phyloP scores from a whole-genome alignment of 2,797 vertebrate species.

The Hippocampus kuda region DNA sequence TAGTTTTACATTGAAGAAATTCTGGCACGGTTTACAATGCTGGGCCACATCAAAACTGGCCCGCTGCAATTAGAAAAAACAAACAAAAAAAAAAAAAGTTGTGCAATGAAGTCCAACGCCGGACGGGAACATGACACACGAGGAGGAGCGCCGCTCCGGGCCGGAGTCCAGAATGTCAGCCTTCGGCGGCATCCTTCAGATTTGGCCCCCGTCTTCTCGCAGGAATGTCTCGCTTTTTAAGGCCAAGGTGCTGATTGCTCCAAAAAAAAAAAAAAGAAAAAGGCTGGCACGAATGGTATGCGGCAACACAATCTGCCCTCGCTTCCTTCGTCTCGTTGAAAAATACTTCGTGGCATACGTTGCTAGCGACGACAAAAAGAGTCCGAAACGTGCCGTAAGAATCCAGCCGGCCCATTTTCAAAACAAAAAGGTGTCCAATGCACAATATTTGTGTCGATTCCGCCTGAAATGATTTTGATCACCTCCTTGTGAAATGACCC shows the following conservation, averaged over 20 bases:
- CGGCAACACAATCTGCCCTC: conserved; percentile 27
- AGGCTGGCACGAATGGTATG: conserved; percentile 45
- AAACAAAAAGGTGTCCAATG: not conserved
- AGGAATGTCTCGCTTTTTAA: conserved; percentile 29
- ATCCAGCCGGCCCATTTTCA: not conserved
- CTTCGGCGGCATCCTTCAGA: conserved; percentile 29
- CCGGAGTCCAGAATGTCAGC: conserved; percentile 31
- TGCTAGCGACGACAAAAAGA: too few relatives aligned
- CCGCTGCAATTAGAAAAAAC: too few relatives aligned
- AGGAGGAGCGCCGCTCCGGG: conserved; percentile 23
- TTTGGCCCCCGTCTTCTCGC: conserved; percentile 35
- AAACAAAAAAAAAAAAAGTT: not conserved
- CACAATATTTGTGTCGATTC: not conserved
- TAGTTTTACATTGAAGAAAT: too few relatives aligned
- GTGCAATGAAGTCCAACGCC: conserved; percentile 37
- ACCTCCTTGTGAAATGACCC: not conserved
- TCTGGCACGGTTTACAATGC: too few relatives aligned
- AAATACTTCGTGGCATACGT: not conserved
- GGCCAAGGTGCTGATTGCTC: conserved; percentile 26
- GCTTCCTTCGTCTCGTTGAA: conserved; percentile 7
- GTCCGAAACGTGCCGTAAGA: too few relatives aligned
- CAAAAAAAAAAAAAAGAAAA: conserved; percentile 7
- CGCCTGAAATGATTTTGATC: not conserved
- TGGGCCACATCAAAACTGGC: too few relatives aligned
- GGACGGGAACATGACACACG: conserved; percentile 36